phyloP scores from a whole-genome alignment of 2,797 vertebrate species.

The Octomys mimax region DNA sequence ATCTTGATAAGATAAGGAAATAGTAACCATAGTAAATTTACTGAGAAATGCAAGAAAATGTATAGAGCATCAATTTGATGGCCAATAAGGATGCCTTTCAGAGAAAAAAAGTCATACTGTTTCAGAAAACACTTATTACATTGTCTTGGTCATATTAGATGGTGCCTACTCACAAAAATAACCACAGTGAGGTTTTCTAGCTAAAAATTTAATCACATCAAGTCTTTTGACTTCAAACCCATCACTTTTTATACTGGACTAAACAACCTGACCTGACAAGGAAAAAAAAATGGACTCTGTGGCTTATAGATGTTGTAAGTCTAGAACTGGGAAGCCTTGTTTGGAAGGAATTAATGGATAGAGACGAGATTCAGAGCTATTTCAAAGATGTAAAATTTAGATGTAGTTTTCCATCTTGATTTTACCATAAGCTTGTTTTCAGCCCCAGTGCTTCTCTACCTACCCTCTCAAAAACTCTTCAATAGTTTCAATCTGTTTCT shows the following conservation, averaged over 20 bases:
- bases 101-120: constrained; percentile 5
- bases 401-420: not conserved
- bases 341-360: not conserved
- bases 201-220: not conserved
- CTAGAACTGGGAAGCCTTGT: not conserved
- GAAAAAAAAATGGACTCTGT: not conserved
- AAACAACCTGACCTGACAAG: not conserved
- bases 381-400: not conserved
- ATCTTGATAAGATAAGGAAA: constrained; percentile 16
- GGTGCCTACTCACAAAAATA: not conserved
- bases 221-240: not conserved
- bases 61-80: not conserved
- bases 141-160: constrained; percentile 10
- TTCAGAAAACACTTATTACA: not conserved
- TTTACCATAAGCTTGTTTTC: not conserved
- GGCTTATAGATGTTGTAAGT: not conserved
- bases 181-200: not conserved
- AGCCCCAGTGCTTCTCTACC: not conserved
- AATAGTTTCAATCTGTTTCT: not conserved
- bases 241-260: not conserved
- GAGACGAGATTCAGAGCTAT: not conserved
- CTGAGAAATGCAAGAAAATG: constrained; percentile 33
- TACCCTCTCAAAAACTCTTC: not conserved
- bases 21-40: not conserved
- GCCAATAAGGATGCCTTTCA: not conserved